Percentiles rank a stretch among this genome's conserved stretches.
phyloP scores from a whole-genome alignment of 2,113 vertebrate species.

The Rhinolophus ferrumequinum region DNA sequence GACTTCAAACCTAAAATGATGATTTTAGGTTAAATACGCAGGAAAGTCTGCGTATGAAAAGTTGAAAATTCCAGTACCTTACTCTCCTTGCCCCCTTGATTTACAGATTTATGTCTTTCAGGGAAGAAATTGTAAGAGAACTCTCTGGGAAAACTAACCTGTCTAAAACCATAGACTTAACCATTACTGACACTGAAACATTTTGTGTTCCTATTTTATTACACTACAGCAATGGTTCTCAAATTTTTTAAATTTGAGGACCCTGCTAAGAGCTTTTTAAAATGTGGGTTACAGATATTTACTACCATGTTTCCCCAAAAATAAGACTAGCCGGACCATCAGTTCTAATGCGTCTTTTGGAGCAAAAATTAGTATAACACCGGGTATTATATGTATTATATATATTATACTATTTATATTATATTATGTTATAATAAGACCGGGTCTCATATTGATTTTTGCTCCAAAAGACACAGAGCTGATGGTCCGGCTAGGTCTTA shows the following conservation, averaged over 20 bases:
- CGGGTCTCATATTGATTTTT: too few relatives aligned
- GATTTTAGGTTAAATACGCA: too few relatives aligned
- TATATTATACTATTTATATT: too few relatives aligned
- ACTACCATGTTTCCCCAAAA: background rate
- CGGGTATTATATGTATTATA: too few relatives aligned
- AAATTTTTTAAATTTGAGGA: background rate
- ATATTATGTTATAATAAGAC: too few relatives aligned
- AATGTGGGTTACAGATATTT: background rate
- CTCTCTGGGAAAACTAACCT: background rate
- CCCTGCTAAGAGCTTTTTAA: background rate
- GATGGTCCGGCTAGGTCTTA: too few relatives aligned
- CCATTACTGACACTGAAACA: background rate
- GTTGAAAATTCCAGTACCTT: background rate
- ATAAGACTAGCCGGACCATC: too few relatives aligned
- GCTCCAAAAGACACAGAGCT: too few relatives aligned
- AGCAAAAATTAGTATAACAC: too few relatives aligned
- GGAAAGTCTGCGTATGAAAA: background rate
- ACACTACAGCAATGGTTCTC: background rate
- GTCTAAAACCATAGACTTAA: background rate
- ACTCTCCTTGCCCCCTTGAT: background rate
- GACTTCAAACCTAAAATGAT: background rate
- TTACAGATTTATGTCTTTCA: background rate
- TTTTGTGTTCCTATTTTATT: background rate
- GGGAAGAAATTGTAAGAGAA: slow-evolving; percentile 1
- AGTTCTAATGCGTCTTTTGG: too few relatives aligned